Evolutionary conservation across 2,797 vertebrate genomes (phyloP).

Genomic region (Varecia variegata): DNA sequence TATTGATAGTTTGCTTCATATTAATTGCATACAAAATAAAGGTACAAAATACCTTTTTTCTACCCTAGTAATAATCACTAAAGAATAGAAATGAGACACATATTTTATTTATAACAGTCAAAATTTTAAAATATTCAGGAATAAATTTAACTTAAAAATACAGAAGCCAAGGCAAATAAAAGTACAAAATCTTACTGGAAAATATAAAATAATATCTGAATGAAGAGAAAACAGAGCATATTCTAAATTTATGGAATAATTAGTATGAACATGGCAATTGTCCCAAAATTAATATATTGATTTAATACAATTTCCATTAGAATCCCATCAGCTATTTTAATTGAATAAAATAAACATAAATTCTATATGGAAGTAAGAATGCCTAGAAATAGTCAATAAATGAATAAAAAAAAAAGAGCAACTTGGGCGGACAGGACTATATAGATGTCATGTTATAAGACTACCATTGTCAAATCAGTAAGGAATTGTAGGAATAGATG

Average conservation of each 20-base stretch:
- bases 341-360: conserved; percentile 29
- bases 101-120: conserved; percentile 36
- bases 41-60: not conserved
- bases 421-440: not conserved
- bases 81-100: conserved; percentile 31
- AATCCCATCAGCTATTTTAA: conserved; percentile 14
- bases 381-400: not conserved
- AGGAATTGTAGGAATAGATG: not conserved
- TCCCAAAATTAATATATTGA: conserved; percentile 33
- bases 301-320: conserved; percentile 14
- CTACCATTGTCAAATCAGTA: not conserved
- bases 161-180: not conserved
- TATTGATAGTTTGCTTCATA: conserved; percentile 13
- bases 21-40: conserved; percentile 30
- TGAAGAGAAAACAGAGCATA: not conserved
- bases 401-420: not conserved
- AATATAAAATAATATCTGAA: conserved; percentile 27
- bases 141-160: conserved; percentile 8
- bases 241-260: not conserved
- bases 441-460: not conserved
- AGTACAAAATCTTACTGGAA: not conserved
- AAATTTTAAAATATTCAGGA: conserved; percentile 42
- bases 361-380: not conserved
- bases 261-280: not conserved
- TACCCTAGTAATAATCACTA: not conserved